Evolutionary conservation across 2,113 vertebrate genomes (phyloP), one percentile per base, ranked within the genome.

Genomic region (Xiphias gladius): DNA sequence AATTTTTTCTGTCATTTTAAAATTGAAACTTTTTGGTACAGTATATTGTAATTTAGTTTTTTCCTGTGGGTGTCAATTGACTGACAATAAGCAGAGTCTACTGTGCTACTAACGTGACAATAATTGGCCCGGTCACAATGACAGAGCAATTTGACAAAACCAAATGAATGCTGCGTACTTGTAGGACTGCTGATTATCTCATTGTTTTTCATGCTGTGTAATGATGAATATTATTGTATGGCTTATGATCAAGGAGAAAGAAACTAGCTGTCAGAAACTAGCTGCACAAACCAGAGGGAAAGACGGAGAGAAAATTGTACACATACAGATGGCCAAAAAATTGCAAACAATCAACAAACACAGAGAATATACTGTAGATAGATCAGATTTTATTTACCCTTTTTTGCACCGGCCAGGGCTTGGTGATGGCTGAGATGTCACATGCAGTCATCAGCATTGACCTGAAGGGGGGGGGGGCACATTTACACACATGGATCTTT

Each of bases 391-490:
- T 52, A 75, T 91, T 66, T 95, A 99, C 98, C 97, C 96, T 96
- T 75, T 98, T 97, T 84, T 99, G 98, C 75, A 99, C 95, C 5
- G 98, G 98, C 98, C 98, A 99, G 22, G 98, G 98, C 81, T 99
- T 99, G n/a, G 97, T 98, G 89, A 99, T 99, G 30, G 98, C 98
- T 37, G 98, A 99, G 66, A 99, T 96, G 84, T 99, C 98, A 80
- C 98, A 99, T 0, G 98, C 98, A 54, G 98, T 99, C 98, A 99
- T 99, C 94, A 99, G 89, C 98, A 99, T 99, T 2, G 98, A 98
- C 93, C 98, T 99, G 91, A 55, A 77, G 43, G 9, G 37, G 37
- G 55, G 64, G 79, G 80, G 37, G 43, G 73, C 2, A 80, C 12
- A 85, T 22, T 20, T 41, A 58, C 57, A 73, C 3, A 57, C 35